These are phyloP conservation scores for Istiophorus platypterus DNA, from an alignment of 2,113 vertebrate species.

Conservation along the genomic window DNA sequence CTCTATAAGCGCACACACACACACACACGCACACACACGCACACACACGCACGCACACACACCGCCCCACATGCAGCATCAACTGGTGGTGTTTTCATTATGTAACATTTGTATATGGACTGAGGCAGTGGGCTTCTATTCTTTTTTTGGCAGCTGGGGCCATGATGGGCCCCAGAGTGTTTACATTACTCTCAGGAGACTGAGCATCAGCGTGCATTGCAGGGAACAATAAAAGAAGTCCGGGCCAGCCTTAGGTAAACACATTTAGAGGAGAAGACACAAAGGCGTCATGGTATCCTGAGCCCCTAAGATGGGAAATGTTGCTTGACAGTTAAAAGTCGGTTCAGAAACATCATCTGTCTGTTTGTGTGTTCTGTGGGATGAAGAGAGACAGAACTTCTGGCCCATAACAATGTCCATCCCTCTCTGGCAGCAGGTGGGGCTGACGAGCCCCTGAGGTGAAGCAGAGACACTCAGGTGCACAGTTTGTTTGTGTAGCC, in stretches of 20 bases:
- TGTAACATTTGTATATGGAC: conserved; percentile 66
- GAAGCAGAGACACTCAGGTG: conserved; percentile 72
- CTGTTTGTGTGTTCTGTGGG: conserved; percentile 19
- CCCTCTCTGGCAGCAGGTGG: conserved; percentile 64
- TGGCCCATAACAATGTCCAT: conserved; percentile 15
- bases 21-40: conserved; percentile 18
- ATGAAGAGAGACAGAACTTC: conserved; percentile 60
- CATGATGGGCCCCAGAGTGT: conserved; percentile 62
- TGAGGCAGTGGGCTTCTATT: conserved; percentile 55
- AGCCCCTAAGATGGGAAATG: conserved; percentile 31
- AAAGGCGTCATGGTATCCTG: conserved; percentile 47
- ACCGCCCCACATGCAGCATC: conserved; percentile 35
- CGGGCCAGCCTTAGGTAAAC: conserved; percentile 64
- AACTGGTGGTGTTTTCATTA: conserved; percentile 67
- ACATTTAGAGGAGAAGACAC: conserved; percentile 53
- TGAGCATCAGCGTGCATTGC: conserved; percentile 48
- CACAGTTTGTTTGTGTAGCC: conserved; percentile 71
- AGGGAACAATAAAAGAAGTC: conserved; percentile 69
- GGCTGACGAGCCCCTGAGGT: conserved; percentile 47
- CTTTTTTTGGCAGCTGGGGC: conserved; percentile 70
- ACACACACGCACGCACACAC: conserved; percentile 12
- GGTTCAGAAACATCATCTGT: neutral
- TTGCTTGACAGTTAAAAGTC: conserved; percentile 36
- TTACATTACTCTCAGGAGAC: conserved; percentile 72
- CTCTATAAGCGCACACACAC: too few relatives aligned